Percentiles rank a stretch among this genome's conserved stretches.
phyloP scores from a whole-genome alignment of 2,888 invertebrate genomes.

The Griposia aprilina region DNA sequence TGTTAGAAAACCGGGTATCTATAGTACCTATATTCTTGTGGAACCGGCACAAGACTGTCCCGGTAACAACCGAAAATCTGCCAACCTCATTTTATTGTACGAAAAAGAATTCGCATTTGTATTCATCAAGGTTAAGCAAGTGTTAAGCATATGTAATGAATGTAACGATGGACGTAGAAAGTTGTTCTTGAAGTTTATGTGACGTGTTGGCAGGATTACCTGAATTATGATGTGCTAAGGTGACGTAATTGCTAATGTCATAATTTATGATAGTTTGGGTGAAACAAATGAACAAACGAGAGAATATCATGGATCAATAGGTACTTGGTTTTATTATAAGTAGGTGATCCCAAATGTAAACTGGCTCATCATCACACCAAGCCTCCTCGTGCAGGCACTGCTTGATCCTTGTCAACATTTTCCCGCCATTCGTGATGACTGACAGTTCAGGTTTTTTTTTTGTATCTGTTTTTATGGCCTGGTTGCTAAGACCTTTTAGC shows the following conservation, averaged over 20 bases:
- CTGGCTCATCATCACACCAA: background rate
- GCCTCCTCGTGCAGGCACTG: background rate
- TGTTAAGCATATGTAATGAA: conserved; percentile 44
- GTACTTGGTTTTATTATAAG: background rate
- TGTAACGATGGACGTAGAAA: conserved; percentile 40
- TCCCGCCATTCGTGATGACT: background rate
- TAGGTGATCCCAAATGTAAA: background rate
- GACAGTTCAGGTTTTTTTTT: too few species aligned
- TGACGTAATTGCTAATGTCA: conserved; percentile 8
- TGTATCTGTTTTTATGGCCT: too few species aligned
- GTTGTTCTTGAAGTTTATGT: conserved; percentile 24
- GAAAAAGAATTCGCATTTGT: conserved; percentile 26
- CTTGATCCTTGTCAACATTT: background rate
- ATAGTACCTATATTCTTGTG: background rate
- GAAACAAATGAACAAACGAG: background rate
- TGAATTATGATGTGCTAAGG: conserved; percentile 48
- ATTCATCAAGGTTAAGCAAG: conserved; percentile 20
- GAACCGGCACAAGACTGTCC: background rate
- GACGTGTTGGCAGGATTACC: conserved; percentile 5
- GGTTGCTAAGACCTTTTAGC: too few species aligned
- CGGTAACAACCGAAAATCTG: background rate
- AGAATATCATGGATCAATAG: background rate
- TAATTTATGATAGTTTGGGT: background rate
- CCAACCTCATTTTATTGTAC: too few species aligned
- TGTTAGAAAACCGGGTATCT: background rate